A percentile compares a stretch with the other conserved stretches of the same genome.
Conservation (phyloP, 2,888 invertebrate genomes). For the Phlogophora meticulosa region DNA sequence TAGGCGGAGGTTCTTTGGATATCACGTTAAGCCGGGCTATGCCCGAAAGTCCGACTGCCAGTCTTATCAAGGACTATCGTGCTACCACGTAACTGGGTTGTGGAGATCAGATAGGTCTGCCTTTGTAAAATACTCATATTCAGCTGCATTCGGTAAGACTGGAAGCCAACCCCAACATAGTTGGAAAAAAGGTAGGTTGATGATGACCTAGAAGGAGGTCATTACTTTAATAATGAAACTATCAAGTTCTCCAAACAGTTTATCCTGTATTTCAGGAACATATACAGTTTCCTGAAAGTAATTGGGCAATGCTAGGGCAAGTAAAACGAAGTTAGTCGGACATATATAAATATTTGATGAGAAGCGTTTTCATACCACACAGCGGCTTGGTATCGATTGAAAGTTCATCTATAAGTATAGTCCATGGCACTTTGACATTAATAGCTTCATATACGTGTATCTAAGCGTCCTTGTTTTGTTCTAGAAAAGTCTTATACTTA, state of each 20-base stretch:
- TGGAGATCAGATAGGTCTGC: no score
- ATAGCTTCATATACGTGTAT: constrained; percentile 9
- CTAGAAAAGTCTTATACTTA: background rate
- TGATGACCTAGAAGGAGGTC: background rate
- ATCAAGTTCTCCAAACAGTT: constrained; percentile 6
- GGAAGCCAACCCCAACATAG: no score
- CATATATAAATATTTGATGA: constrained; percentile 82
- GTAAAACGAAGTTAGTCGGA: constrained; percentile 77
- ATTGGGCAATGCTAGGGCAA: constrained; percentile 41
- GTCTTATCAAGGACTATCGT: no score
- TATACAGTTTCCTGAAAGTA: constrained; percentile 36
- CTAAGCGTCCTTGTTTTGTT: background rate
- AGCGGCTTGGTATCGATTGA: constrained; percentile 57
- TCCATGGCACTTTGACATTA: constrained; percentile 36
- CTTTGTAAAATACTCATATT: no score
- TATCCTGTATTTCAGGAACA: constrained; percentile 9
- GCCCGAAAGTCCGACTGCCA: no score
- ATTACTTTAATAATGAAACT: background rate
- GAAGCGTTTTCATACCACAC: constrained; percentile 71
- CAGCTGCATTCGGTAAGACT: no score
- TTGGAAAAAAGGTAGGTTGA: no score
- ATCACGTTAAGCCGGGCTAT: no score
- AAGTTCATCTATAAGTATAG: constrained; percentile 19
- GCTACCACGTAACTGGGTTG: no score
- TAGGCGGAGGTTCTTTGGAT: no score